phyloP scores from a whole-genome alignment of 2,888 invertebrate species.

The Carabus problematicus region DNA sequence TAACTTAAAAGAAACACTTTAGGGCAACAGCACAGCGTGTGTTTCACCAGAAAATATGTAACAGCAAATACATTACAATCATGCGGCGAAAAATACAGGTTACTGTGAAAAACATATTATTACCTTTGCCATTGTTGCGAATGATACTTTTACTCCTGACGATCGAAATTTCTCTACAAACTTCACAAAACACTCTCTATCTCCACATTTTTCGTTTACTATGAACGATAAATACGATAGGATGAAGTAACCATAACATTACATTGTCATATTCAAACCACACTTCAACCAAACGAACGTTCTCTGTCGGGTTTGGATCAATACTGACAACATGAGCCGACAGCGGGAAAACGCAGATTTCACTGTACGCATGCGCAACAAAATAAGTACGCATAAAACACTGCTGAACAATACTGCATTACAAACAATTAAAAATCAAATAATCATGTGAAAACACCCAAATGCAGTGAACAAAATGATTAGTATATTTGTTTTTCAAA shows the following conservation, averaged over 20 bases:
- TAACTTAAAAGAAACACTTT: no score
- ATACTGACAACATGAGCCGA: conserved; percentile 32
- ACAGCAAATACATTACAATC: no score
- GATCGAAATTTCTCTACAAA: conserved; percentile 17
- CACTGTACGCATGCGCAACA: conserved; percentile 22
- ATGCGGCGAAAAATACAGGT: not conserved
- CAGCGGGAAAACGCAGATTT: conserved; percentile 39
- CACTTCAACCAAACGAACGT: conserved; percentile 25
- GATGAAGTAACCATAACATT: conserved; percentile 34
- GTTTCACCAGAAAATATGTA: no score
- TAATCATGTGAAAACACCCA: no score
- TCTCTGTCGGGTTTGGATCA: conserved; percentile 33
- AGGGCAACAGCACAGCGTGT: no score
- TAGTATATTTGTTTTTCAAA: no score
- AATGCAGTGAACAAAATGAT: no score
- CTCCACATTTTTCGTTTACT: conserved; percentile 20
- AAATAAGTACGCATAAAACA: no score
- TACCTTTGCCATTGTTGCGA: conserved; percentile 36
- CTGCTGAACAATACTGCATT: no score
- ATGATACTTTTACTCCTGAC: conserved; percentile 10
- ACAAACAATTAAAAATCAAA: no score
- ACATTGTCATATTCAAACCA: conserved; percentile 35
- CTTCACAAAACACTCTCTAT: conserved; percentile 30
- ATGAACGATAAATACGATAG: conserved; percentile 26
- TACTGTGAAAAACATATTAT: not conserved